phyloP scores from a whole-genome alignment of 2,797 vertebrate species.

The Etheostoma perlongum region DNA sequence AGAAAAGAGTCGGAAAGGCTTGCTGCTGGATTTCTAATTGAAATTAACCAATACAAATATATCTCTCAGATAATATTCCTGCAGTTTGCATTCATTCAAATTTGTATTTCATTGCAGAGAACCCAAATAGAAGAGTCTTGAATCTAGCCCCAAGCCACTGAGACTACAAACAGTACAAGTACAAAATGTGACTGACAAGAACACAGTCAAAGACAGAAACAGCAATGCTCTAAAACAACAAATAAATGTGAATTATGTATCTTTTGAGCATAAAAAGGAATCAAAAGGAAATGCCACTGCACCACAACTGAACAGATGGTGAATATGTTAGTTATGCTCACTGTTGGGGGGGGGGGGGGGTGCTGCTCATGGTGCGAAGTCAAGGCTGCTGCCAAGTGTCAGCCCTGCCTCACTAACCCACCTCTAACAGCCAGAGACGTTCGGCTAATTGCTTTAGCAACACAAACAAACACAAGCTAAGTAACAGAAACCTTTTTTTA shows the following conservation, averaged over 20 bases:
- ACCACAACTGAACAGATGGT: constrained; percentile 77
- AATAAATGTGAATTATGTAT: not conserved
- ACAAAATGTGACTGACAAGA: constrained; percentile 37
- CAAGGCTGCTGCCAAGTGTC: constrained; percentile 63
- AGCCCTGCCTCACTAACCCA: constrained; percentile 38
- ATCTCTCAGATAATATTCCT: not conserved
- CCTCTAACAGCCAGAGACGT: constrained; percentile 14
- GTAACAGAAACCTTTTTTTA: constrained; percentile 9
- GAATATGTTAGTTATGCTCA: constrained; percentile 69
- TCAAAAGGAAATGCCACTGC: constrained; percentile 16
- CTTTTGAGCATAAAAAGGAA: constrained; percentile 28
- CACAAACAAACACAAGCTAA: constrained; percentile 1
- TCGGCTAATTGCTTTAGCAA: constrained; percentile 17
- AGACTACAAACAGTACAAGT: constrained; percentile 56
- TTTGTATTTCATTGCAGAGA: not conserved
- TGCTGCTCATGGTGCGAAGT: constrained; percentile 40
- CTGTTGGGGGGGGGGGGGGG: constrained; percentile 71
- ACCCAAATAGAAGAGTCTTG: constrained; percentile 2
- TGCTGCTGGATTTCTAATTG: constrained; percentile 40
- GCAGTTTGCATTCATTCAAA: constrained; percentile 2
- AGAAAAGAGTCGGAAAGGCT: constrained; percentile 48
- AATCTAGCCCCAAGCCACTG: constrained; percentile 48
- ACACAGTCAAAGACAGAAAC: constrained; percentile 43
- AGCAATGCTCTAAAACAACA: constrained; percentile 26
- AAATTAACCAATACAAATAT: constrained; percentile 1